Base-by-base conservation (phyloP, 2,113 vertebrate species). In the Pardalotus punctatus region DNA sequence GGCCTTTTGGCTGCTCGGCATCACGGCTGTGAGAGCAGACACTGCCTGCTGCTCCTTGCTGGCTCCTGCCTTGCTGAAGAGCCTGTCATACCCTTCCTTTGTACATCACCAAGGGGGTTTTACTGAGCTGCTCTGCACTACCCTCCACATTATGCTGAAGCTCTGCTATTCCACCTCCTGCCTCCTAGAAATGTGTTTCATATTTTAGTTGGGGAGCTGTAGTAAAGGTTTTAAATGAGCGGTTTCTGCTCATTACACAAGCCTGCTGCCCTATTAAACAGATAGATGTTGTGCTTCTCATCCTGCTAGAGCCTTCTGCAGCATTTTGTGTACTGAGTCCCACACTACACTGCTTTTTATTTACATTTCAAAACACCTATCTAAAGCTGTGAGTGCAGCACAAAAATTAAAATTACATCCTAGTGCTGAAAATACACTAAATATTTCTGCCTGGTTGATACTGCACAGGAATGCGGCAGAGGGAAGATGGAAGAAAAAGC, bases 351-450 rank as follows among this genome's bases (percentile, higher is more conserved):
- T 78, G 60, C 35, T 67, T 94, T 57, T 83, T 88, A 91, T 93
- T 91, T 88, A 81, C 86, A 86, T 81, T 92, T 88, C 86, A 94
- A 92, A 96, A 86, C 84, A 95, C 93, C 80, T 78, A 61, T 78
- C 71, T 91, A 65, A 50, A 4, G 5, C 70, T 54, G 17, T 66
- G 45, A 8, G 3, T 36, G 70, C 50, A 43, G 66, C 71, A 89
- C 78, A 82, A 80, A 89, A 94, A 85, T 70, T 90, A 83, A 86
- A 82, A 87, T 73, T 77, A 58, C 35, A 47, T 67, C 50, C 60
- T 42, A 31, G 45, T 23, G 20, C 21, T 3, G 5, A 43, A 81
- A 92, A 86, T 81, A 64, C 45, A 43, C 47, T 91, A 72, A 96
- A 77, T 93, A 86, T 72, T 96, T 93, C 85, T 93, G 29, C 71